These are phyloP conservation scores for Xiphophorus maculatus DNA, from an alignment of 2,113 vertebrate genomes.

Conservation along the genomic window DNA sequence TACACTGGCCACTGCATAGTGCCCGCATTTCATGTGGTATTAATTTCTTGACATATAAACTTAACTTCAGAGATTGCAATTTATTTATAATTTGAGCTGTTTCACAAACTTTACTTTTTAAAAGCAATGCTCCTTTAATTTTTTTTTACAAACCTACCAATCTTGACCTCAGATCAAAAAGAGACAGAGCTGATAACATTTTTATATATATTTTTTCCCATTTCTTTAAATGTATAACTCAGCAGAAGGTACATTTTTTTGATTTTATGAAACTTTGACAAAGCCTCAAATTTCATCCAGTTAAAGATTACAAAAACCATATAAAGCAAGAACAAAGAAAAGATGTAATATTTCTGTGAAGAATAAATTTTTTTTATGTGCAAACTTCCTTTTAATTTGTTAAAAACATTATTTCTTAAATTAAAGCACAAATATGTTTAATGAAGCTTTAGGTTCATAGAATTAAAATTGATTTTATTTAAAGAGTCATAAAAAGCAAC, in stretches of 20 bases:
- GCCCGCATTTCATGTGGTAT: neutral
- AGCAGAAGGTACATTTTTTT: no score
- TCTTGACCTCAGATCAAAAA: no score
- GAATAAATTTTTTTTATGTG: neutral
- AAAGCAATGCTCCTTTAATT: neutral
- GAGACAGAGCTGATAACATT: neutral
- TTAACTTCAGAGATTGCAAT: neutral
- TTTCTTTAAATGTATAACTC: neutral
- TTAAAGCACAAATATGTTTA: neutral
- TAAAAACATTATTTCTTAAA: neutral
- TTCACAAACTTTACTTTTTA: neutral
- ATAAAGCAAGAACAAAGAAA: neutral
- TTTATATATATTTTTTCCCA: neutral
- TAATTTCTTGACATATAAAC: neutral
- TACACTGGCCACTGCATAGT: slow-evolving; percentile 2
- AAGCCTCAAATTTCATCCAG: neutral
- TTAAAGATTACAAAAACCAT: neutral
- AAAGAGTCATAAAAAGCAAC: neutral
- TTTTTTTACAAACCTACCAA: no score
- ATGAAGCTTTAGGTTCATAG: neutral
- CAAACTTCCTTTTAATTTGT: neutral
- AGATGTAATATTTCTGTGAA: neutral
- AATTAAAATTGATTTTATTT: neutral
- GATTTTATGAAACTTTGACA: no score
- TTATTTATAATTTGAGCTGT: neutral